Base-by-base conservation (phyloP, 2,113 vertebrate species). In the Tachysurus fulvidraco region DNA sequence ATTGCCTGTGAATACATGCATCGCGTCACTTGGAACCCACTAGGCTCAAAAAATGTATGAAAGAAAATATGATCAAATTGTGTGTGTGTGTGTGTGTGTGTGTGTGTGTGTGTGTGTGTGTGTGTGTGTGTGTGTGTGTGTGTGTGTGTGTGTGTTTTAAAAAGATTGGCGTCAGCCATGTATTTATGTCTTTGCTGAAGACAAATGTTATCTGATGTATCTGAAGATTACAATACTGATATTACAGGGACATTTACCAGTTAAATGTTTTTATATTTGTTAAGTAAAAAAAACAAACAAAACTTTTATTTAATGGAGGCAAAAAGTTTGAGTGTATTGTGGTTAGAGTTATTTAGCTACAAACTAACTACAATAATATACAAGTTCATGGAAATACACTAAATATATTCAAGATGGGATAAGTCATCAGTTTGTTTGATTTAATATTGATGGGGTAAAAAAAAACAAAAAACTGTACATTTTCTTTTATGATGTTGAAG, bases 1-100 rank as follows among this genome's bases (percentile, higher is more conserved):
- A 67, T 85, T 85, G 59, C 69, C 80, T 83, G 57, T 83, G 84
- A 88, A 83, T 82, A 85, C 77, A 41, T 64, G 77, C 77, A 71
- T 36, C 13, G 50, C 25, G 73, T 64, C 74, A 87, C 60, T 69
- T 88, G 77, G 78, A 88, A 65, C 1, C 60, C 36, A 73, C 65
- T 74, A 59, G 2, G 55, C 17, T 59, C 19, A 59, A 83, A 64
- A 77, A 54, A 74, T 44, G 44, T 36, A 25, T 36, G 14, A 59
- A 79, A 57, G 50, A 57, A 59, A 79, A 79, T 50, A 12, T 60
- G 28, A 62, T 28, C 16, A 76, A 44, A 30, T 41, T 50, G 23
- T 83, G 81, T 64, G 57, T 84, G 62, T 84, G 65, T 57, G 25
- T 64, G 30, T 65, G 57, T 85, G 76, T 85, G 77, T 30, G 41